These are phyloP conservation scores for Thunnus thynnus DNA, from an alignment of 2,113 vertebrate species.

Conservation along the genomic window DNA sequence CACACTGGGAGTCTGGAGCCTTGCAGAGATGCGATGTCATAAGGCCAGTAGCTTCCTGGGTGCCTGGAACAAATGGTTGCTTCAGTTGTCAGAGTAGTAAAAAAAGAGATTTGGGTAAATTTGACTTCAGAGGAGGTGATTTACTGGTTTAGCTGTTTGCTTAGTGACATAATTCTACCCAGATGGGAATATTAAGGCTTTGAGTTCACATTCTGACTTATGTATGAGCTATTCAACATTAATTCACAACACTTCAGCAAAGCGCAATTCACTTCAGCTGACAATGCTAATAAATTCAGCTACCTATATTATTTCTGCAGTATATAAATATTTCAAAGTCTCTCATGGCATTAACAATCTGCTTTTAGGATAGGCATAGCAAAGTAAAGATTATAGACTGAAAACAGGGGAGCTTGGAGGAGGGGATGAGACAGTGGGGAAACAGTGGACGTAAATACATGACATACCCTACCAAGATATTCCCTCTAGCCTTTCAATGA, in stretches of 20 bases:
- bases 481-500: slow-evolving; percentile 64
- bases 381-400: slow-evolving; percentile 3
- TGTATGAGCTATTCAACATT: slow-evolving; percentile 61
- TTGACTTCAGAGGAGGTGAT: slow-evolving; percentile 47
- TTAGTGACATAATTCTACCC: slow-evolving; percentile 52
- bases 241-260: slow-evolving; percentile 47
- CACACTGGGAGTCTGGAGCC: slow-evolving; percentile 61
- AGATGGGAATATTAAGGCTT: slow-evolving; percentile 49
- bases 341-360: slow-evolving; percentile 29
- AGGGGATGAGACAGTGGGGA: neutral
- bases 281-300: slow-evolving; percentile 36
- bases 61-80: slow-evolving; percentile 63
- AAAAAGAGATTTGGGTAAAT: slow-evolving; percentile 51
- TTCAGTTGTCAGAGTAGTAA: slow-evolving; percentile 53
- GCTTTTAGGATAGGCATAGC: slow-evolving; percentile 22
- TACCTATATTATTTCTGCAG: slow-evolving; percentile 42
- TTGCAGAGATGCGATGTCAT: slow-evolving; percentile 68
- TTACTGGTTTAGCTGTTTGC: slow-evolving; percentile 51
- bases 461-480: slow-evolving; percentile 36
- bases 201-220: slow-evolving; percentile 49
- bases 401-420: neutral
- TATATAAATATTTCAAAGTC: slow-evolving; percentile 34
- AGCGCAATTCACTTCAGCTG: slow-evolving; percentile 33
- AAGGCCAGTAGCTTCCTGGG: slow-evolving; percentile 68
- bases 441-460: slow-evolving; percentile 17